Evolutionary conservation across 2,888 invertebrate genomes (phyloP), one percentile per base, ranked within the genome.

Genomic region (Incurvaria masculella): DNA sequence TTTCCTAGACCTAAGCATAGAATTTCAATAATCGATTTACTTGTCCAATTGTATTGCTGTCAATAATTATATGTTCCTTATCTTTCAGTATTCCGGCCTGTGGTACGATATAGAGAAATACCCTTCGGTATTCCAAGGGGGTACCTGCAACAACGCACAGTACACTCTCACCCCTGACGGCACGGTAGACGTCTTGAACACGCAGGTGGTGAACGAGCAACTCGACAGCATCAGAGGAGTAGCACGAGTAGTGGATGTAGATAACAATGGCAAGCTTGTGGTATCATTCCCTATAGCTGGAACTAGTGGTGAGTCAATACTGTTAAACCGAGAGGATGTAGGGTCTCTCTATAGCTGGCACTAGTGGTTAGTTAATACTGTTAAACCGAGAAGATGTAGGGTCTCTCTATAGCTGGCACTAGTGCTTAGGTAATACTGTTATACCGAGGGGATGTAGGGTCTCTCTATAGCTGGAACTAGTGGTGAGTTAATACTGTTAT

Each of bases 81-180:
- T 42, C 50, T 60, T 61, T 40, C 61, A 80, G 80, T 80, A 75
- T 57, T 55, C 75, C 52, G 83, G 84, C 21, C 73, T 71, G 57
- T 84, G 83, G 83, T 82, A 79, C 59, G 82, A 83, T 62, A 71
- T 72, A 14, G 76, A 80, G 56, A 67, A 78, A 52, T 82, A 82
- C 56, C 81, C 80, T 55, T 72, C 79, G 14, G 51, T 81, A 19
- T 79, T 80, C 58, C 76, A 82, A 63, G 79, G 72, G 11, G 80
- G 80, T 2, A 79, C 75, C 59, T 83, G 83, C 57, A 73, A 81
- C 8, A 75, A 72, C 2, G 79, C 81, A 2, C 68, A 72, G 47
- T 82, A 81, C 61, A 62, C 61, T 11, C 51, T 61, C 3, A 61
- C 59, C 41, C 61, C 62, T 2, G 68, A 46, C 1, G 50, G 50